Base-by-base conservation (phyloP, 2,888 invertebrate genomes). In the Cephus runcator region DNA sequence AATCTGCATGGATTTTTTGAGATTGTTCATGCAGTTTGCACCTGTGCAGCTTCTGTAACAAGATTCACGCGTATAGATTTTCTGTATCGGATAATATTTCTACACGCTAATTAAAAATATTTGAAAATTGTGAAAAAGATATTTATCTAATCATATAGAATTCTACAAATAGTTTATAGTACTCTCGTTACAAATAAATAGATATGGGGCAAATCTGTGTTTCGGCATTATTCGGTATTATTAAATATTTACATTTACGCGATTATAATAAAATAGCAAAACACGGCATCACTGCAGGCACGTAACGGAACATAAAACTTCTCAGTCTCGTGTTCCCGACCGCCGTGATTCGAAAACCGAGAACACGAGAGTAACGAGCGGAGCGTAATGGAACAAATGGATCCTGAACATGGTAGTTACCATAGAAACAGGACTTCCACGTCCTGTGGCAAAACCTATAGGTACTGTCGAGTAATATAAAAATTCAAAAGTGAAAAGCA, bases 351-450 rank as follows among this genome's bases (percentile, higher is more conserved):
- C 2, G 9, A 82, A 77, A 81, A 78, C 75, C 40, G 34, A 69
- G 69, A 40, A 75, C 69, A 69, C 73, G 73, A 75, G 68, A 36
- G 31, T 76, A 78, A 74, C 73, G 79, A 75, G 75, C 73, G 71
- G n/a, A 69, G 11, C 31, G 76, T 34, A 69, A 23, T 23, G 56
- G 69, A 76, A 73, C 71, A 71, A 56, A 23, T 56, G 23, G 56
- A 9, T 23, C 56, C 23, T 56, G 33, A 35, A 68, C 33, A 36
- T 56, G 31, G 73, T 15, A 56, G 36, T 78, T 78, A 68, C 75
- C 75, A 69, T 77, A 69, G 73, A 75, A 68, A 78, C 69, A 68
- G 75, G 34, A 74, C 36, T 75, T 56, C 12, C 35, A 35, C 30
- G 11, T 69, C 11, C 68, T 9, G n/a, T 30, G 31, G 35, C 74